Evolutionary conservation across 2,888 invertebrate species (phyloP), one percentile per base, ranked within the genome.

Genomic region (Rotaria socialis): DNA sequence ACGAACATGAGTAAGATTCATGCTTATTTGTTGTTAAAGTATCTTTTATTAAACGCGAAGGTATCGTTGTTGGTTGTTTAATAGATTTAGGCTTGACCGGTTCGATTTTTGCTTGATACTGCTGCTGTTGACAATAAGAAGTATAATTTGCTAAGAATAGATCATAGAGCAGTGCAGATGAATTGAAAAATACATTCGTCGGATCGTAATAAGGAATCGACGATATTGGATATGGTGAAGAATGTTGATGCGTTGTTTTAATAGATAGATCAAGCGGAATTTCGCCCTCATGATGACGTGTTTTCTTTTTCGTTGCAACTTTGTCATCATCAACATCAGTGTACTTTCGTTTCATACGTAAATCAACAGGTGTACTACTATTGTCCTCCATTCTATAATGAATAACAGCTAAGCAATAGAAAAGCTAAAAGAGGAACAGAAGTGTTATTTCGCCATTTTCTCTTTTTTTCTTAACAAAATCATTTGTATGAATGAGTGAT

Each of bases 401-500:
- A 67, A 67, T 35, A 35, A 7, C 0, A 43, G 24, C 24, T 75
- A 24, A 43, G 47, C 10, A 75, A 43, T 24, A 75, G 41, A 43
- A 35, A 35, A 35, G 27, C 14, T 14, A 27, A 27, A 67, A 27
- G 11, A 19, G 10, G 35, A 80, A 14, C 2, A 47, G 8, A 24
- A 24, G n/a, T 10, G 19, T 35, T 19, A 2, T 27, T 35, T 27
- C 35, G 14, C 19, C 14, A 0, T 22, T 80, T 75, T 22, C 24
- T 43, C 41, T 41, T 80, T n/a, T 43, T 4, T 67, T 67, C 35
- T 35, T 67, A 27, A 67, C 67, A 67, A 67, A 35, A 41, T 41
- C 67, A 67, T 67, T 67, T 67, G 67, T 35, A 67, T 67, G 67
- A 67, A 41, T 67, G 67, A 67, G 67, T 67, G 67, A 67, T 67